phyloP scores from a whole-genome alignment of 1,140 invertebrate genomes.

The Streblospio benedicti region DNA sequence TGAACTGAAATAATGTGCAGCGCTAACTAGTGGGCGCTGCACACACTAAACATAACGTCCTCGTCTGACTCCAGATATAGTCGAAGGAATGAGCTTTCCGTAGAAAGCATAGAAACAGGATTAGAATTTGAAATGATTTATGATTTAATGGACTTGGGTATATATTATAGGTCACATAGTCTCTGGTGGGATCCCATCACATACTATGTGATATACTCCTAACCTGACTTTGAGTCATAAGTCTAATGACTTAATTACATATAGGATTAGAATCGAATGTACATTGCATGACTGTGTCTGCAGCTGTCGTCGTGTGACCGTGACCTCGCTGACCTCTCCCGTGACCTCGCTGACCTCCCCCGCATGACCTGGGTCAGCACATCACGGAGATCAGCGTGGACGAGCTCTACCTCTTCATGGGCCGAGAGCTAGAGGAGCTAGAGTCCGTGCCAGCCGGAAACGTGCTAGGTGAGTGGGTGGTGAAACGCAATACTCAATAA shows the following conservation, averaged over 20 bases:
- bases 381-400: conserved; percentile 55
- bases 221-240: not conserved
- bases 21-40: too few relatives aligned
- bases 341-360: not conserved
- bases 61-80: too few relatives aligned
- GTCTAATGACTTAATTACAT: not conserved
- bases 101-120: too few relatives aligned
- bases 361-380: conserved; percentile 59
- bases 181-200: too few relatives aligned
- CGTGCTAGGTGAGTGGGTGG: conserved; percentile 77
- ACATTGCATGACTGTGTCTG: not conserved
- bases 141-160: too few relatives aligned
- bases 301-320: conserved; percentile 1
- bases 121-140: too few relatives aligned
- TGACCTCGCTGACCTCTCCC: not conserved
- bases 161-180: too few relatives aligned
- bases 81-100: too few relatives aligned
- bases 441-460: conserved; percentile 78
- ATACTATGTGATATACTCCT: not conserved
- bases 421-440: conserved; percentile 75
- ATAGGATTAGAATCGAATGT: not conserved
- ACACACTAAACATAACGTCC: too few relatives aligned
- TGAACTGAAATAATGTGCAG: too few relatives aligned
- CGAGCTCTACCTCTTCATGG: conserved; percentile 85
- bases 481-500: too few relatives aligned